Base-by-base conservation (phyloP, 1,140 invertebrate genomes). In the Leptinotarsa texana region DNA sequence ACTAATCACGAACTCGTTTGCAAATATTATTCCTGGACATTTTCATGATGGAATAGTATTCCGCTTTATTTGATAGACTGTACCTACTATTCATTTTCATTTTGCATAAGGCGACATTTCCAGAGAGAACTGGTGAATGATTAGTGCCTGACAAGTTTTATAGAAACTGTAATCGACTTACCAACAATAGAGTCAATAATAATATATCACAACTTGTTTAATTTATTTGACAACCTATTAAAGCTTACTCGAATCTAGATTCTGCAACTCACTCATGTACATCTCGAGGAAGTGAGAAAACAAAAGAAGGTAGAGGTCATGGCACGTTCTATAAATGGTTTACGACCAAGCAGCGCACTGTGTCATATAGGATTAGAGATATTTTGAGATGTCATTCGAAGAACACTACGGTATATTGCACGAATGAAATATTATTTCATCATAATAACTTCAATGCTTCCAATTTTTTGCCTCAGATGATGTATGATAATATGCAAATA, bases 161-260 rank as follows among this genome's bases (percentile, higher is more conserved):
- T 71, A 61, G 69, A 49, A 57, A 71, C 48, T 71, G 13, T 71
- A 71, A 71, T 71, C 57, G 69, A 27, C 57, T 71, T 71, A 49
- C 51, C 42, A 73, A 62, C 71, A 73, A 73, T 62, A 63, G 61
- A 48, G 24, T 65, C 71, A 73, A 73, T 73, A 73, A 73, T 73
- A 73, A 73, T 73, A 73, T 65, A 65, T 73, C 71, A 65, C 71
- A 73, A 47, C 21, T n/a, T 65, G 27, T 48, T 65, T 65, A 73
- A 73, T 73, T 73, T 73, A 73, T 73, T 73, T 73, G 71, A 73
- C 71, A 73, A 62, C 18, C 57, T 65, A 73, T 73, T 73, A 62
- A 73, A 73, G 51, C 51, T 73, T 22, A 65, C 63, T 63, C 51
- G 47, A 73, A 65, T 73, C 71, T 73, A 73, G 62, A 73, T 73